phyloP scores from a whole-genome alignment of 2,113 vertebrate species.

The Tor tambroides region DNA sequence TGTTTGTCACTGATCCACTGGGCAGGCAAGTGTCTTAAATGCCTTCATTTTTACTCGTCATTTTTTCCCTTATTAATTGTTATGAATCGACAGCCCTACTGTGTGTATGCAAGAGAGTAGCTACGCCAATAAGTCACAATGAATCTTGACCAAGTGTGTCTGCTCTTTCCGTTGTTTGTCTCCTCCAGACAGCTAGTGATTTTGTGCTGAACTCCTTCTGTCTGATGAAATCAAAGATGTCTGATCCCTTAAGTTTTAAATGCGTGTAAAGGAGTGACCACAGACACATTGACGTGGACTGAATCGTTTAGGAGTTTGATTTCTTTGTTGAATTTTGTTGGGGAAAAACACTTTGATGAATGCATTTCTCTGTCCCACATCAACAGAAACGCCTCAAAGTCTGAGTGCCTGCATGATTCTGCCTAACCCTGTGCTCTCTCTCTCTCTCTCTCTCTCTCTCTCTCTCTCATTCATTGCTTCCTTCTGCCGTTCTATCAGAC shows the following conservation, averaged over 20 bases:
- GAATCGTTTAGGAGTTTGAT: not conserved
- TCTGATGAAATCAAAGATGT: not conserved
- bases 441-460: not conserved
- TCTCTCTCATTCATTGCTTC: conserved; percentile 48
- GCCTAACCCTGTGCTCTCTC: not conserved
- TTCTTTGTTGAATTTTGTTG: no score
- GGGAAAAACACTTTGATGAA: not conserved
- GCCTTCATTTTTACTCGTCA: no score
- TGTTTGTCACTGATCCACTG: no score
- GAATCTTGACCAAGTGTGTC: no score
- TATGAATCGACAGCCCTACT: no score
- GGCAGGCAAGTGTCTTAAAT: no score
- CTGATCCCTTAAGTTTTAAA: not conserved
- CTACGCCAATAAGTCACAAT: not conserved
- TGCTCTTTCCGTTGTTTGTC: not conserved
- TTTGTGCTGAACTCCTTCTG: not conserved
- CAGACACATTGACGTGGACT: no score
- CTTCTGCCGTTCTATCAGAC: conserved; percentile 66
- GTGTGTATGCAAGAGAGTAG: not conserved
- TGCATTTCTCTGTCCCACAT: not conserved
- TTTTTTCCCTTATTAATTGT: no score
- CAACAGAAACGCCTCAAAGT: not conserved
- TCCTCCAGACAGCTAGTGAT: not conserved
- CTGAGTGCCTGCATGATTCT: not conserved
- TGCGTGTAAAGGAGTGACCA: not conserved